These are phyloP conservation scores for Hesperophylax magnus DNA, from an alignment of 1,140 invertebrate genomes.

Conservation along the genomic window DNA sequence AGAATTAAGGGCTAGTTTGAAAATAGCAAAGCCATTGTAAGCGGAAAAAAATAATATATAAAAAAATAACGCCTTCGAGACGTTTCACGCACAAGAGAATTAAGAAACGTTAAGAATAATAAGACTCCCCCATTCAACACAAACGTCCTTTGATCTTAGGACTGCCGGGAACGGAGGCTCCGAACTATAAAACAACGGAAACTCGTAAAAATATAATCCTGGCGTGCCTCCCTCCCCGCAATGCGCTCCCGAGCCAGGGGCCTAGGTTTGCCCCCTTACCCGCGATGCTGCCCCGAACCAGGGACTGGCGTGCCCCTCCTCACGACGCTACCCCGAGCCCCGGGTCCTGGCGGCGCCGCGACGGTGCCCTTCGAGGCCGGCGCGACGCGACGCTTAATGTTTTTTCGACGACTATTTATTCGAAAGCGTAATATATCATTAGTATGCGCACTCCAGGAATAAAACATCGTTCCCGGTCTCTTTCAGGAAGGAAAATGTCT, in stretches of 20 bases:
- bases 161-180: constrained; percentile 3
- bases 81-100: constrained; percentile 22
- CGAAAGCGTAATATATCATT: constrained; percentile 55
- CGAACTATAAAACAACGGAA: constrained; percentile 56
- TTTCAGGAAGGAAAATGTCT: not conserved
- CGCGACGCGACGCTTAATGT: constrained; percentile 41
- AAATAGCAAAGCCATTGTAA: no score
- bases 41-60: not conserved
- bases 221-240: not conserved
- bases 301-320: no score
- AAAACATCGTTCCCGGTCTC: constrained; percentile 29
- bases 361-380: not conserved
- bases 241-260: not conserved
- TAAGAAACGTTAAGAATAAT: constrained; percentile 25
- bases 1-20: no score
- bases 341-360: constrained; percentile 10
- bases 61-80: constrained; percentile 4
- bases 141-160: constrained; percentile 40
- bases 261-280: no score
- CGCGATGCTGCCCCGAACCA: no score
- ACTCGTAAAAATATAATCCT: constrained; percentile 57
- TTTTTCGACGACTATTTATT: constrained; percentile 50
- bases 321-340: no score
- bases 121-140: constrained; percentile 35
- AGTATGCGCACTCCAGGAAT: constrained; percentile 42